A percentile compares a stretch with the other conserved stretches of the same genome.
Conservation (phyloP, 2,888 invertebrate species). For the Aphelenchoides bicaudatus region DNA sequence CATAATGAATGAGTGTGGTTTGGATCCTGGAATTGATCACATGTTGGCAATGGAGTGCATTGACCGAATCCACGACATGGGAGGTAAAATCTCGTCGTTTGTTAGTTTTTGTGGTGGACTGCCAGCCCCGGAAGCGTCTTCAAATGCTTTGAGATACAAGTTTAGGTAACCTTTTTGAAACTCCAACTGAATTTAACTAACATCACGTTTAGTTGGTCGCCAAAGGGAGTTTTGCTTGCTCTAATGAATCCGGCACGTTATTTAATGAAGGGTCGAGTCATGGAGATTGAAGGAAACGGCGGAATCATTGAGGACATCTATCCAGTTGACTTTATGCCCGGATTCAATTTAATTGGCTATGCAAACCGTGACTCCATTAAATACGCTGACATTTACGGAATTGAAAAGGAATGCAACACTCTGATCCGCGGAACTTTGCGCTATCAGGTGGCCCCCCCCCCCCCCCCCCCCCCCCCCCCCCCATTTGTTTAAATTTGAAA, state of each 20-base stretch:
- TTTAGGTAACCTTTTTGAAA: too few relatives aligned
- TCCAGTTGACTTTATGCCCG: constrained; percentile 83
- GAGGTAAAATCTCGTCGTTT: constrained; percentile 84
- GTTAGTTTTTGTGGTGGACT: constrained; percentile 94
- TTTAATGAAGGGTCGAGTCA: constrained; percentile 75
- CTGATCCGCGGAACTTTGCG: constrained; percentile 87
- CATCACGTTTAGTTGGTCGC: constrained; percentile 98
- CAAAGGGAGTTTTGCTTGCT: constrained; percentile 84
- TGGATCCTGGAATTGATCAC: constrained; percentile 98
- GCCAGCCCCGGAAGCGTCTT: constrained; percentile 92
- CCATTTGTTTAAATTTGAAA: too few relatives aligned
- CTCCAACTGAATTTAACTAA: too few relatives aligned
- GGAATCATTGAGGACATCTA: constrained; percentile 79
- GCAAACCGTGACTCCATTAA: constrained; percentile 91
- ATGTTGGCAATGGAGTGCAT: constrained; percentile 92
- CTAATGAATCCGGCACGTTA: constrained; percentile 85
- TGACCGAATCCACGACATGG: constrained; percentile 76
- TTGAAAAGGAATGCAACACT: constrained; percentile 73
- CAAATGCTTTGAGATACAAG: constrained; percentile 76
- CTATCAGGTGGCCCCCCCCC: constrained; percentile 71
- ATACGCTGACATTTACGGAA: constrained; percentile 81
- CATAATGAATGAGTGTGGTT: constrained; percentile 88
- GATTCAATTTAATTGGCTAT: constrained; percentile 93
- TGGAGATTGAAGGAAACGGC: constrained; percentile 83
- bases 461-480: too few relatives aligned